A percentile compares a stretch with the other conserved stretches of the same genome.
Evolutionary conservation across 2,113 vertebrate genomes (phyloP).

Genomic region (Athene cunicularia): DNA sequence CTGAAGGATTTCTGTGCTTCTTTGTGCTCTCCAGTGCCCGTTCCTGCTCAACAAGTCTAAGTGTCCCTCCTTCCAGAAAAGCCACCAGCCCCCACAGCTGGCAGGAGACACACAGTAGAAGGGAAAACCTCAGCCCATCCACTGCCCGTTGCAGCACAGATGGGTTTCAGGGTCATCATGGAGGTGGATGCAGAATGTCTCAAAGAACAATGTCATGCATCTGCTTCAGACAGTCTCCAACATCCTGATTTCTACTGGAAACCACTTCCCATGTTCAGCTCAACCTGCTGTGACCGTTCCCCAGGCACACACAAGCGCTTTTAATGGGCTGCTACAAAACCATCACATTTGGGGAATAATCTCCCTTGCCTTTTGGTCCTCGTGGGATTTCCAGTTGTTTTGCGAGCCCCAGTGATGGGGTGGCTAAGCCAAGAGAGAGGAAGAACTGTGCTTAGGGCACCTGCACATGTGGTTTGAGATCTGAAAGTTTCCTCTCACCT

Average conservation of each 20-base stretch:
- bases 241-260: neutral
- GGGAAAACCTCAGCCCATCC: neutral
- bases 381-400: neutral
- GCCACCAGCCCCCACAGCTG: neutral
- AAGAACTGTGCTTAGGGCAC: neutral
- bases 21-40: neutral
- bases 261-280: neutral
- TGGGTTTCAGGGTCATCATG: neutral
- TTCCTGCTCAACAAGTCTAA: neutral
- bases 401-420: neutral
- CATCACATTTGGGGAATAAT: neutral
- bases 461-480: neutral
- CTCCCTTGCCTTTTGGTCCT: neutral
- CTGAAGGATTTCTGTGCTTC: neutral
- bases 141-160: neutral
- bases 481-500: neutral
- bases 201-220: accelerated
- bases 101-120: neutral
- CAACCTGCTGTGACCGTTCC: neutral
- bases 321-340: neutral
- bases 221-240: neutral
- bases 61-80: neutral
- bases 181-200: neutral
- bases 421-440: neutral
- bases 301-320: neutral